Conservation (phyloP, 2,797 vertebrate genomes). For the Danionella dracula region DNA sequence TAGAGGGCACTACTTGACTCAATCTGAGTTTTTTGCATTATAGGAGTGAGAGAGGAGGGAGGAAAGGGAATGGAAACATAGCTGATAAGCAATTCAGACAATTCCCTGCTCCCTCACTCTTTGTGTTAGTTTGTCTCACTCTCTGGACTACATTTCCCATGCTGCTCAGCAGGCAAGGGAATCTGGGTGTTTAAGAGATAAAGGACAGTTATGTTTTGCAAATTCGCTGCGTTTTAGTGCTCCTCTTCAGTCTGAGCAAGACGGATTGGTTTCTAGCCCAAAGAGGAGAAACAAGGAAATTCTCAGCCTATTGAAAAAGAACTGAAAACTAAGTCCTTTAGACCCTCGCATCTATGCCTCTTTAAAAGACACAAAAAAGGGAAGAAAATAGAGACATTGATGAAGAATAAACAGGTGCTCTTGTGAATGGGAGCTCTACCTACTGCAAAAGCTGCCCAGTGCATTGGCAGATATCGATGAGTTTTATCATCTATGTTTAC, state of each 20-base stretch:
- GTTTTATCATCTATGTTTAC: conserved; percentile 95
- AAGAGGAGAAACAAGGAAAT: not conserved
- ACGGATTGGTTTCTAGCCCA: not conserved
- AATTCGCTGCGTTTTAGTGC: not conserved
- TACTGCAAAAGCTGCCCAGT: conserved; percentile 66
- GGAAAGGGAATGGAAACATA: conserved; percentile 35
- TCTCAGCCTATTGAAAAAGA: conserved; percentile 25
- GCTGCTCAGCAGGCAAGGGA: too few species aligned
- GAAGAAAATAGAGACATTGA: conserved; percentile 60
- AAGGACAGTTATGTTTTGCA: not conserved
- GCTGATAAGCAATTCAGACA: conserved; percentile 23
- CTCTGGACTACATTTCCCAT: conserved; percentile 60
- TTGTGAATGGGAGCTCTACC: conserved; percentile 50
- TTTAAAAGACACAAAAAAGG: conserved; percentile 54
- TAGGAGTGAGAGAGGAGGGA: conserved; percentile 41
- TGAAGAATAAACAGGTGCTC: conserved; percentile 31
- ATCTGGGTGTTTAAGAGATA: conserved; percentile 19
- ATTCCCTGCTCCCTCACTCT: conserved; percentile 24
- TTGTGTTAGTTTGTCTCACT: conserved; percentile 35
- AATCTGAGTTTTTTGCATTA: conserved; percentile 39
- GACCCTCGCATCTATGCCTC: conserved; percentile 71
- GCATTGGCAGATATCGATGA: conserved; percentile 87
- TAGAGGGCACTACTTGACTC: conserved; percentile 44
- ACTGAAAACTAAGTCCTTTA: conserved; percentile 38
- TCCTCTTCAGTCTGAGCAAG: conserved; percentile 12